Evolutionary conservation across 2,797 vertebrate genomes (phyloP).

Genomic region (Coregonus suidteri): DNA sequence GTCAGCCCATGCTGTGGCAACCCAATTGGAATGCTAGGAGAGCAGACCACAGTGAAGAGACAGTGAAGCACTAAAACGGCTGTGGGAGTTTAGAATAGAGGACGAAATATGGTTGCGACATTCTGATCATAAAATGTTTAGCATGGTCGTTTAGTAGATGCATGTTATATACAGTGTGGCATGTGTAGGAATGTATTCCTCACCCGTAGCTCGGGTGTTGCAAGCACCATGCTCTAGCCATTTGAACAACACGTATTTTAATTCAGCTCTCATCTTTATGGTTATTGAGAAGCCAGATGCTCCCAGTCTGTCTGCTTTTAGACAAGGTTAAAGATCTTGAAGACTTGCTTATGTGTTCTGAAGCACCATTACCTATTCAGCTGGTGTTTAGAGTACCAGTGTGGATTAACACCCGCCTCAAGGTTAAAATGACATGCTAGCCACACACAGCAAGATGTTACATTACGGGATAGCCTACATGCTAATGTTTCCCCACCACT

Average conservation of each 20-base stretch:
- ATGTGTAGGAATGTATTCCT: too few species aligned
- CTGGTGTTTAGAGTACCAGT: background rate
- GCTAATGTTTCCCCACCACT: slow-evolving; percentile 40
- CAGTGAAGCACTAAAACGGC: background rate
- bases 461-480: slow-evolving; percentile 34
- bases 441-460: slow-evolving; percentile 22
- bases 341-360: slow-evolving; percentile 19
- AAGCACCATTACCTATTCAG: slow-evolving; percentile 2
- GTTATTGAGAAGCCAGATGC: background rate
- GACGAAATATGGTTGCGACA: background rate
- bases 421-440: slow-evolving; percentile 30
- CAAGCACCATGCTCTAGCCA: background rate
- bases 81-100: background rate
- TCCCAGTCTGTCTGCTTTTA: slow-evolving; percentile 12
- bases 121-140: background rate
- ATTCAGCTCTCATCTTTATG: background rate
- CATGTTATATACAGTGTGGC: background rate
- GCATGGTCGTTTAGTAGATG: background rate
- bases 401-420: background rate
- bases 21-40: background rate
- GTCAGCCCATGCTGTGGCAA: background rate
- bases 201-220: background rate
- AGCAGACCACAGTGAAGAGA: background rate
- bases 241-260: background rate
- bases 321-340: slow-evolving; percentile 24